Percentiles rank a stretch among this genome's conserved stretches.
Evolutionary conservation across 1,140 invertebrate species (phyloP).

Genomic region (Cydia strobilella): DNA sequence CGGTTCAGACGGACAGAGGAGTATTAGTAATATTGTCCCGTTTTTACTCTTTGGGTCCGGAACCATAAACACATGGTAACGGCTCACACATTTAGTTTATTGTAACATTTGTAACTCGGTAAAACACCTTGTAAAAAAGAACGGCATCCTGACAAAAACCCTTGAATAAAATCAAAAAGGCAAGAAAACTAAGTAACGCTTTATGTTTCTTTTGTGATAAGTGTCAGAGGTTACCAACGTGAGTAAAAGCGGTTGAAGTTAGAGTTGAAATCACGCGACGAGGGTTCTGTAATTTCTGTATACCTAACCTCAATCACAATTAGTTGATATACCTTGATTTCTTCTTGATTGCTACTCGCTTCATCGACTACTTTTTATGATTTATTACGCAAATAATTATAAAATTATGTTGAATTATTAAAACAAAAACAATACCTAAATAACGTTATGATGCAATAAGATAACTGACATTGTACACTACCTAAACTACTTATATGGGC

Average conservation of each 20-base stretch:
- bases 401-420: too few relatives aligned
- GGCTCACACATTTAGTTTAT: background rate
- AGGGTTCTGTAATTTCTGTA: background rate
- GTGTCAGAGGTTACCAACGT: slow-evolving; percentile 11
- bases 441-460: too few relatives aligned
- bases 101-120: background rate
- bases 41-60: too few relatives aligned
- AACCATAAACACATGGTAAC: slow-evolving; percentile 8
- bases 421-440: too few relatives aligned
- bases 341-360: too few relatives aligned
- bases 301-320: background rate
- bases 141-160: background rate
- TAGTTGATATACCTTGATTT: too few relatives aligned
- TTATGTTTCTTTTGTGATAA: background rate
- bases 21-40: too few relatives aligned
- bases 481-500: too few relatives aligned
- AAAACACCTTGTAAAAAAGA: background rate
- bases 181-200: slow-evolving; percentile 7
- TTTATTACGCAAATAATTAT: too few relatives aligned
- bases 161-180: slow-evolving; percentile 6
- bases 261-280: background rate
- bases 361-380: too few relatives aligned
- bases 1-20: too few relatives aligned
- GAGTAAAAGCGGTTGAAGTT: background rate
- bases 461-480: too few relatives aligned